Conservation (phyloP, 1,140 invertebrate species). For the Fopius arisanus region DNA sequence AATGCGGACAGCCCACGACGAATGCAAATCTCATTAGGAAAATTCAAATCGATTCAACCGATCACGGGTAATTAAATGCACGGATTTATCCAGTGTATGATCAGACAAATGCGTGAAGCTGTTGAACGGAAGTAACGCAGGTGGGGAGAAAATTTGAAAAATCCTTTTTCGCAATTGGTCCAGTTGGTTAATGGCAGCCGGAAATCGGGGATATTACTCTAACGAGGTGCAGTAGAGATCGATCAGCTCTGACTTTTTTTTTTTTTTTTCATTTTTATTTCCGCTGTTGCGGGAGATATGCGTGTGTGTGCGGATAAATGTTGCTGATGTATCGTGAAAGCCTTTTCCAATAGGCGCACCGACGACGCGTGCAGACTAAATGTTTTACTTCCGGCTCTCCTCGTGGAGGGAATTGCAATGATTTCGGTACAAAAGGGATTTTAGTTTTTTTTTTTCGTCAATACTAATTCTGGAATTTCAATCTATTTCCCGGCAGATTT, state of each 20-base stretch:
- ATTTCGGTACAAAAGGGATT: too few relatives aligned
- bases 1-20: neutral
- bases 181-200: constrained; percentile 20
- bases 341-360: constrained; percentile 18
- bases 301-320: neutral
- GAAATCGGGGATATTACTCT: constrained; percentile 22
- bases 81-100: neutral
- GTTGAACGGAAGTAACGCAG: neutral
- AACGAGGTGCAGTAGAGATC: constrained; percentile 13
- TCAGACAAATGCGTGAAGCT: neutral
- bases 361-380: constrained; percentile 24
- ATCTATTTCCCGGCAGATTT: too few relatives aligned
- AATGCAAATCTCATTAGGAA: constrained; percentile 6
- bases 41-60: neutral
- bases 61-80: neutral
- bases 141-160: neutral
- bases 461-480: too few relatives aligned
- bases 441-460: neutral
- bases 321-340: constrained; percentile 17
- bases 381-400: constrained; percentile 4
- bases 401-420: neutral
- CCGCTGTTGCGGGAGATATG: neutral
- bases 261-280: neutral
- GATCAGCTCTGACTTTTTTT: neutral
- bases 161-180: neutral